Percentiles rank a stretch among this genome's conserved stretches.
phyloP scores from a whole-genome alignment of 2,888 invertebrate genomes.

The Pseudococcus viburni region DNA sequence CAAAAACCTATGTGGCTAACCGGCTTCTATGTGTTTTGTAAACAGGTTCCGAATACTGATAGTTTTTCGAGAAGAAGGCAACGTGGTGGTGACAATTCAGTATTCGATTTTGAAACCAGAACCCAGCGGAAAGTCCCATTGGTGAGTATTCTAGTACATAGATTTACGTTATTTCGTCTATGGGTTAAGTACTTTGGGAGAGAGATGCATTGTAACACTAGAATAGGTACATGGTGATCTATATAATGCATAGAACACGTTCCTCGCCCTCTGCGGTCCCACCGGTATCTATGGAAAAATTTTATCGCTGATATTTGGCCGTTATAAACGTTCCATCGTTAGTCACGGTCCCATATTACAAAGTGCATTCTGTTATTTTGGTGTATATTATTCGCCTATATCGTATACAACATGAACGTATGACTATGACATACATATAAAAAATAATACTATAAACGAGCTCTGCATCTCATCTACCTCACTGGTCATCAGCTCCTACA shows the following conservation, averaged over 20 bases:
- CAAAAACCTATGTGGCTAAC: not conserved
- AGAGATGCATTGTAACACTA: not conserved
- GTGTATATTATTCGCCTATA: not conserved
- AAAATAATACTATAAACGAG: not conserved
- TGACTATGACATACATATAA: not conserved
- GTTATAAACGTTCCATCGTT: slow-evolving; percentile 5
- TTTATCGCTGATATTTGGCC: slow-evolving; percentile 11
- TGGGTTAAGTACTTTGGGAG: not conserved
- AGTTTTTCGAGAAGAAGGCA: not conserved
- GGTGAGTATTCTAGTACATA: not conserved
- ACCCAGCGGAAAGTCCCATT: not conserved
- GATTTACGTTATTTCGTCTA: not conserved
- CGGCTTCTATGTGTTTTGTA: slow-evolving; percentile 11
- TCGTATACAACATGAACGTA: not conserved
- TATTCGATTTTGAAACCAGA: slow-evolving; percentile 16
- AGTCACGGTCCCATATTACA: slow-evolving; percentile 30
- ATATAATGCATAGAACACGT: slow-evolving; percentile 11
- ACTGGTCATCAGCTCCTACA: not conserved
- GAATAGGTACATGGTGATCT: slow-evolving; percentile 12
- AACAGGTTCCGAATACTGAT: not conserved
- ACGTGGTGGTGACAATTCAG: slow-evolving; percentile 12
- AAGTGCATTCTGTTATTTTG: slow-evolving; percentile 1
- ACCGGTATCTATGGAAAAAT: not conserved
- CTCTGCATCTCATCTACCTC: not conserved
- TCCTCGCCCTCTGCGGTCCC: not conserved